Base-by-base conservation (phyloP, 2,797 vertebrate genomes). In the Babyrousa celebensis region DNA sequence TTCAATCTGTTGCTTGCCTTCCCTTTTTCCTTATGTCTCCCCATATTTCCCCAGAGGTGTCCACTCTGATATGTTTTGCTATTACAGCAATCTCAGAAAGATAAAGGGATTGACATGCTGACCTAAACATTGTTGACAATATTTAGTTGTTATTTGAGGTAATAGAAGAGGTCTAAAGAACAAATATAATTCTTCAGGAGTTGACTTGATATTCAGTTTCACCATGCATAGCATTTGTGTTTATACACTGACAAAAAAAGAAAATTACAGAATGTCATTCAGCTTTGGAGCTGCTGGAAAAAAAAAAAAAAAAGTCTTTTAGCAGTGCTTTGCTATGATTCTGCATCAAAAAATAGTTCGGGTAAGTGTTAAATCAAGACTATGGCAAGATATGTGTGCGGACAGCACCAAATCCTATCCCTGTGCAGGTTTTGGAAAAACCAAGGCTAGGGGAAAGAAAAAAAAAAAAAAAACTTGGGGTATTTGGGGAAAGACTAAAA, bases 151-250 rank as follows among this genome's bases (percentile, higher is more conserved):
- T 40, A 62, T 93, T 74, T 67, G 58, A 78, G 58, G 43, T 72
- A 25, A 27, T 4, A 48, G 54, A 83, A 23, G 6, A 70, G 29
- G 14, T 9, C 18, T 70, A 43, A 25, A 56, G 9, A 60, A 40
- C 70, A 82, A 54, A 68, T 56, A 48, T 6, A 40, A 60, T 78
- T 68, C 71, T 94, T 83, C 70, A 36, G 7, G 15, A 12, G 12
- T 71, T 52, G 36, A 32, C 15, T n/a, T 25, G 43, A 79, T 72
- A 75, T 11, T 65, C 82, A 86, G 84, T 94, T 87, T 91, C 56
- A 40, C 70, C 40, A 18, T 2, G 40, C 29, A 32, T 2, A n/a
- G 56, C 15, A 14, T 89, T 68, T 67, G 12, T 79, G 87, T 77
- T 74, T 29, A 62, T 27, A 56, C 32, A 27, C 0, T 52, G 70